phyloP scores from a whole-genome alignment of 2,113 vertebrate species.

The Pleuronectes platessa region DNA sequence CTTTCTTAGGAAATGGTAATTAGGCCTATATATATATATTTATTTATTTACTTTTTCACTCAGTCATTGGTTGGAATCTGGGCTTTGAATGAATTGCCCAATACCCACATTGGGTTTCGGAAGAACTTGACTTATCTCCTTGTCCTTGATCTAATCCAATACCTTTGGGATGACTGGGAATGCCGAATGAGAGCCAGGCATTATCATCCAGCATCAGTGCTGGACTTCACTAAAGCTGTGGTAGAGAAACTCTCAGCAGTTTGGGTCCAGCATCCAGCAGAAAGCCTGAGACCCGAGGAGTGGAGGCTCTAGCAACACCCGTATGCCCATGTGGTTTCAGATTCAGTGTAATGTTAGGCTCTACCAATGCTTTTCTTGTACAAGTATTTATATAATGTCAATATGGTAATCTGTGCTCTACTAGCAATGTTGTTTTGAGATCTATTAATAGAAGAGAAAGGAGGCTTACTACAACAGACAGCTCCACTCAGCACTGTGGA shows the following conservation, averaged over 20 bases:
- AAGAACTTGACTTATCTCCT: not conserved
- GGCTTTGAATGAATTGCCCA: not conserved
- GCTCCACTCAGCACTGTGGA: conserved; percentile 27
- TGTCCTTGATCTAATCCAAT: conserved; percentile 6
- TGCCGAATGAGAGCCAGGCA: not conserved
- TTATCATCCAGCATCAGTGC: not conserved
- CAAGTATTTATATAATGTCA: conserved; percentile 10
- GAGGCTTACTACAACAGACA: conserved; percentile 25
- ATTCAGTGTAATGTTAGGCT: not conserved
- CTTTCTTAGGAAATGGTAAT: not conserved
- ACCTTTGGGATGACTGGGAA: conserved; percentile 6
- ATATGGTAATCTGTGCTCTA: conserved; percentile 23
- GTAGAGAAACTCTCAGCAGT: not conserved
- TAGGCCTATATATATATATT: not conserved
- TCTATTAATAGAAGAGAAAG: conserved; percentile 37
- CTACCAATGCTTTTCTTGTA: not conserved
- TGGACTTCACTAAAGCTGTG: not conserved
- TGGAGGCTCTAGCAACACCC: not conserved
- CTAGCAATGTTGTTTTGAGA: not conserved
- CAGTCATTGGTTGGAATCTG: not conserved
- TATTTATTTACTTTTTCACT: too few relatives aligned
- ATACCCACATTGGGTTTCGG: not conserved
- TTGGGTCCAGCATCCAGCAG: not conserved
- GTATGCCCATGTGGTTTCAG: not conserved
- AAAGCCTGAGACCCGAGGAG: not conserved